Conservation (phyloP, 2,113 vertebrate genomes). For the Eptesicus fuscus region DNA sequence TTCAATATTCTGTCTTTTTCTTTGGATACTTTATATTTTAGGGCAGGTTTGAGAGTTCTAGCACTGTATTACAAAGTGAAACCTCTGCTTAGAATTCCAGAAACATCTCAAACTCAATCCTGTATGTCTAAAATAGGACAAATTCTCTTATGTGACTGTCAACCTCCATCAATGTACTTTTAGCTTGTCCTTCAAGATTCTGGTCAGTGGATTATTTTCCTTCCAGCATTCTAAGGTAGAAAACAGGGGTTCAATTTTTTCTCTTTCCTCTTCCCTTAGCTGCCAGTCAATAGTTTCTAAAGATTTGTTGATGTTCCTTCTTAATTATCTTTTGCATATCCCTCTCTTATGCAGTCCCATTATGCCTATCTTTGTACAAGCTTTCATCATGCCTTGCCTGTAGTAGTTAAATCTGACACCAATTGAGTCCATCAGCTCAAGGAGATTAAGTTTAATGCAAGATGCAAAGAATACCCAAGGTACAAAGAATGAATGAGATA, state of each 20-base stretch:
- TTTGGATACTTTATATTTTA: not conserved
- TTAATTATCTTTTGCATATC: not conserved
- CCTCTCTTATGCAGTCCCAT: not conserved
- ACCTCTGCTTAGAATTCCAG: not conserved
- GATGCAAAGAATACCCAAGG: not conserved
- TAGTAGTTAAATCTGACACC: not conserved
- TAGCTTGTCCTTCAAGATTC: not conserved
- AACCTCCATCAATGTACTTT: not conserved
- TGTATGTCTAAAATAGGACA: not conserved
- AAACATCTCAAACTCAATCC: not conserved
- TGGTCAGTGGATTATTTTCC: not conserved
- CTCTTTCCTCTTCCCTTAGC: not conserved
- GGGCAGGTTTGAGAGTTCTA: not conserved
- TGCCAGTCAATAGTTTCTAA: not conserved
- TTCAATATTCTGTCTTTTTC: not conserved
- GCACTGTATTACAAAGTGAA: not conserved
- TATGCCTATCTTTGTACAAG: not conserved
- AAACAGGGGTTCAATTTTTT: not conserved
- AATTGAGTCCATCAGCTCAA: not conserved
- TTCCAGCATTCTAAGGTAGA: not conserved
- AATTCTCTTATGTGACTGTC: not conserved
- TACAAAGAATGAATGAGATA: conserved; percentile 10
- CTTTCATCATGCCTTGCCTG: not conserved
- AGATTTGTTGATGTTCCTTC: not conserved
- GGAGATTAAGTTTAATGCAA: not conserved